Evolutionary conservation across 1,140 invertebrate genomes (phyloP).

Genomic region (Drosophila oshimai): DNA sequence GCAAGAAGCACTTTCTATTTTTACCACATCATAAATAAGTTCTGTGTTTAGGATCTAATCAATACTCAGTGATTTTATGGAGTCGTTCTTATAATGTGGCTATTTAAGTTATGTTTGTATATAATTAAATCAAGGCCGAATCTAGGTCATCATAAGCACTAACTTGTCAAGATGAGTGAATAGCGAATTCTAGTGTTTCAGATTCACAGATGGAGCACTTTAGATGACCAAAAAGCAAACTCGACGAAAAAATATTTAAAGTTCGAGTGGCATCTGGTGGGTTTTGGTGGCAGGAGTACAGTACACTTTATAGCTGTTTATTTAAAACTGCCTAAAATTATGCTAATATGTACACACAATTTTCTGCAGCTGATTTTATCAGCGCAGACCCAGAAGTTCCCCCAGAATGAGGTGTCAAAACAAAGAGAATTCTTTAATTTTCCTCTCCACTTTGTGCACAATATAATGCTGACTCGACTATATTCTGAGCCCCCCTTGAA

Average conservation of each 20-base stretch:
- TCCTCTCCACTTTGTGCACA: constrained; percentile 1
- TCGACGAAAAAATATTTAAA: background rate
- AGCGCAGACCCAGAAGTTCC: background rate
- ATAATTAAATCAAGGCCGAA: constrained; percentile 15
- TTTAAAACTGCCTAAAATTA: constrained; percentile 37
- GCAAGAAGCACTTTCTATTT: no score
- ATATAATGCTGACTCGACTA: constrained; percentile 56
- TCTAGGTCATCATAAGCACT: constrained; percentile 22
- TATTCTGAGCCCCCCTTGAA: constrained; percentile 32
- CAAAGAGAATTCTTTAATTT: constrained; percentile 67
- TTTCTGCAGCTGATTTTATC: constrained; percentile 15
- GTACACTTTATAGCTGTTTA: constrained; percentile 20
- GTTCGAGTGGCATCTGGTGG: background rate
- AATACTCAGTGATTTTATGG: constrained; percentile 5
- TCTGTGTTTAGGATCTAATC: background rate
- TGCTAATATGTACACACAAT: constrained; percentile 24
- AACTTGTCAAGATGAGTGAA: constrained; percentile 18
- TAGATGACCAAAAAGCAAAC: constrained; percentile 15
- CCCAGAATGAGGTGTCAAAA: constrained; percentile 54
- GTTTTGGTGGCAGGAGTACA: background rate
- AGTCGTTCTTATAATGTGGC: background rate
- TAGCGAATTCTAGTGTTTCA: background rate
- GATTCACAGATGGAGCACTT: background rate
- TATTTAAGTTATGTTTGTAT: background rate
- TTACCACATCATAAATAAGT: no score